Base-by-base conservation (phyloP, 2,888 invertebrate species). In the Platycnemis pennipes region DNA sequence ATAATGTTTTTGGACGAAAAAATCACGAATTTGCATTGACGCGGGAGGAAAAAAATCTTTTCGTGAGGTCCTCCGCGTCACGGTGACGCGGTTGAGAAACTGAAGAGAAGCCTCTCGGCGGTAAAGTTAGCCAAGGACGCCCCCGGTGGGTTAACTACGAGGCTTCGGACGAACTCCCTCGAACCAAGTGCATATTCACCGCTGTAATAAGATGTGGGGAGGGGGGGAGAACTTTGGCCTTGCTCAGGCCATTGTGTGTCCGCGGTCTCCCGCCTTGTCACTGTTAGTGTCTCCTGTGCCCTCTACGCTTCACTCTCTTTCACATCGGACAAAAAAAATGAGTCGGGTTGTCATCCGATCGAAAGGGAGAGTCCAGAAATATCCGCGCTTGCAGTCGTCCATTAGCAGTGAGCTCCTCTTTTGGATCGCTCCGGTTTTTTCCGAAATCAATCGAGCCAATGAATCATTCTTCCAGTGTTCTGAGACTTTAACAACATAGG, bases 201-300 rank as follows among this genome's bases (percentile, higher is more conserved):
- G 69, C 69, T 37, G 11, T 77, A 77, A 77, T 77, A 37, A 77
- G 77, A 77, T 4, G 77, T n/a, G 8, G 69, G n/a, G 26, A 7
- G 77, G 69, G 8, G 69, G n/a, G 26, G 19, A 26, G 26, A 77
- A 37, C 77, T 77, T 77, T 77, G 77, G n/a, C 77, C 77, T 77
- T 37, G 77, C 77, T n/a, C n/a, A n/a, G n/a, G 37, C 77, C 37
- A 77, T 77, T 77, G 77, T 77, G 77, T 77, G 77, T 77, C 8
- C 31, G 77, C 77, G 77, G 77, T 37, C 77, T 77, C 77, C 4
- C 31, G n/a, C 1, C 13, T 77, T 77, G 31, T 37, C 77, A 37
- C 77, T 2, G 26, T 8, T 5, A 2, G 69, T 31, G 31, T 69
- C 69, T 5, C 37, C n/a, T 1, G 1, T 77, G 77, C 13, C 13